These are phyloP conservation scores for Stegodyphus mimosarum DNA, from an alignment of 1,140 invertebrate genomes.

Conservation along the genomic window DNA sequence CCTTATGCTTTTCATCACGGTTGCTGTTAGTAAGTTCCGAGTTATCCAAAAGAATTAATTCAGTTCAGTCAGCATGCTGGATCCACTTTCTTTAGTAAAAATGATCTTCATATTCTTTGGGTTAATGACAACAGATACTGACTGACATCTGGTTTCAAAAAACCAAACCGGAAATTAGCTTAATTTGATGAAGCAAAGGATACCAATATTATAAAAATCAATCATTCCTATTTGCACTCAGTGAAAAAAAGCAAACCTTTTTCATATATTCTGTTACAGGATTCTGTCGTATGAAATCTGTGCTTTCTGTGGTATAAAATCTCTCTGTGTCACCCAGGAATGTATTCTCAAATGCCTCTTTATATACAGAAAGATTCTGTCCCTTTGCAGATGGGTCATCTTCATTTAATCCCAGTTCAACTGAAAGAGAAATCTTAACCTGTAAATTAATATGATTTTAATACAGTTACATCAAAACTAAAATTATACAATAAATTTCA, in stretches of 20 bases:
- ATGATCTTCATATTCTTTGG: too few relatives aligned
- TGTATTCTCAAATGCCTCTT: conserved; percentile 93
- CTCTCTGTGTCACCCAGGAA: conserved; percentile 96
- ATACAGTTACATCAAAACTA: background rate
- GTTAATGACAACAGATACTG: too few relatives aligned
- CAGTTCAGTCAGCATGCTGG: too few relatives aligned
- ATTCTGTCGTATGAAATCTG: conserved; percentile 93
- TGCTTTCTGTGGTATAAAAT: conserved; percentile 94
- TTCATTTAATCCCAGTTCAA: conserved; percentile 82
- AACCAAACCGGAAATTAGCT: too few relatives aligned
- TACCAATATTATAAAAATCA: too few relatives aligned
- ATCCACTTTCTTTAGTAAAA: too few relatives aligned
- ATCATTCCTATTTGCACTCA: too few relatives aligned
- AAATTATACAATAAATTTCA: background rate
- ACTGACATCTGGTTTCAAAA: too few relatives aligned
- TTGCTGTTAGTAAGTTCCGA: too few relatives aligned
- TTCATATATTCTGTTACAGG: conserved; percentile 92
- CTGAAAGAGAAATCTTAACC: conserved; percentile 63
- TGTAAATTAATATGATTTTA: background rate
- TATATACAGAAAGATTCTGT: conserved; percentile 83
- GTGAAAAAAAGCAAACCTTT: conserved; percentile 42
- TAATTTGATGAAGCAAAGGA: too few relatives aligned
- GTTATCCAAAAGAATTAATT: too few relatives aligned
- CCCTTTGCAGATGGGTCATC: conserved; percentile 63
- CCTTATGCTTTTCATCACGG: too few relatives aligned